phyloP scores from a whole-genome alignment of 2,113 vertebrate species.

The Paedocypris sp. region DNA sequence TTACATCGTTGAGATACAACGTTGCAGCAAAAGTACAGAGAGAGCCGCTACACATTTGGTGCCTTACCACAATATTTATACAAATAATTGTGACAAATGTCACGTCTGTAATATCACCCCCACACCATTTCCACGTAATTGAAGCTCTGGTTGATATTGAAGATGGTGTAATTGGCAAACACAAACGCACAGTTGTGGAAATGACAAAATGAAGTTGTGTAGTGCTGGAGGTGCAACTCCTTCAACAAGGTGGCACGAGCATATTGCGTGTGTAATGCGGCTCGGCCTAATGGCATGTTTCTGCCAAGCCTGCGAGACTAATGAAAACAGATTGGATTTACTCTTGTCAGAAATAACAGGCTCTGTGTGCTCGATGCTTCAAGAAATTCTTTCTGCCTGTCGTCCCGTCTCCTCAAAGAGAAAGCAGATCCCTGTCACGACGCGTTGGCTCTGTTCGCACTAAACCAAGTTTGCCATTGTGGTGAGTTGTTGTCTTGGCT shows the following conservation, averaged over 20 bases:
- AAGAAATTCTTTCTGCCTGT: neutral
- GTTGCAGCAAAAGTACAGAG: no score
- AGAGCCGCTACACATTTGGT: no score
- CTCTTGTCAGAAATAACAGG: constrained; percentile 11
- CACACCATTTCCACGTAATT: no score
- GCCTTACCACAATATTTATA: no score
- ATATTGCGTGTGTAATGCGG: neutral
- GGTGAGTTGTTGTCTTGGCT: constrained; percentile 5
- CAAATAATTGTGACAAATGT: no score
- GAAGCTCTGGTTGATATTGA: no score
- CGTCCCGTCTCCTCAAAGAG: neutral
- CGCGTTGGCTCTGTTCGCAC: neutral
- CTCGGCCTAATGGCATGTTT: neutral
- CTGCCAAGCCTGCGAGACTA: neutral
- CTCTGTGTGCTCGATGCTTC: neutral
- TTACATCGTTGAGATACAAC: no score
- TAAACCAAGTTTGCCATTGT: neutral
- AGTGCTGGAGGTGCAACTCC: no score
- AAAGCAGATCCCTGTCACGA: constrained; percentile 5
- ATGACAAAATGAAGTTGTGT: no score
- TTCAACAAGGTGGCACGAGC: neutral
- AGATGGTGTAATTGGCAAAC: no score
- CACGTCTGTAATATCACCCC: no score
- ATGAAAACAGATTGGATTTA: constrained; percentile 17
- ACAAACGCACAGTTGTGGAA: no score